phyloP scores from a whole-genome alignment of 2,888 invertebrate genomes.

The Icerya purchasi region DNA sequence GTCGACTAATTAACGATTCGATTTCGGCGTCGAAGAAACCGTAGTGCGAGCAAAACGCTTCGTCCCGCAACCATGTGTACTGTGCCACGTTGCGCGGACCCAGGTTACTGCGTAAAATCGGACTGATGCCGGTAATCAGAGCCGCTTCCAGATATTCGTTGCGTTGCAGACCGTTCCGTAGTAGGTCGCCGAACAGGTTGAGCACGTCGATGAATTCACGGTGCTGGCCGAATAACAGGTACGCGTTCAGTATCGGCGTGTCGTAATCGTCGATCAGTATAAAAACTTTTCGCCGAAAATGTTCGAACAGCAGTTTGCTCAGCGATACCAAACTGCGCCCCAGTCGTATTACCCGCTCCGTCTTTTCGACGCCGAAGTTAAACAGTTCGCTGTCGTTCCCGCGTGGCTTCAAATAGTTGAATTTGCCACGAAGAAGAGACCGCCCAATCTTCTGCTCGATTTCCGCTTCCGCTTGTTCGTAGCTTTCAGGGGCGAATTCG shows the following conservation, averaged over 20 bases:
- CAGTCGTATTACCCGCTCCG: background rate
- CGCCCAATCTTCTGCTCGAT: background rate
- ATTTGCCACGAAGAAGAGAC: background rate
- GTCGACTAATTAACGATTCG: background rate
- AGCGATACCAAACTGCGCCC: background rate
- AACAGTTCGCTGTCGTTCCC: background rate
- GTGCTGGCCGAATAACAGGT: background rate
- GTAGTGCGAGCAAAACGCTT: background rate
- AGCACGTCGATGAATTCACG: background rate
- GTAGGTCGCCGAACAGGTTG: background rate
- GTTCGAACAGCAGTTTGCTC: background rate
- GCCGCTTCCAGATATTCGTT: background rate
- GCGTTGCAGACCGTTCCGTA: background rate
- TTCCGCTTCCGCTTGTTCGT: background rate
- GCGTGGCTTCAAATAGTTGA: background rate
- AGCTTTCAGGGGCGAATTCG: background rate
- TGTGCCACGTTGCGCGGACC: background rate
- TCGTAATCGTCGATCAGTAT: background rate
- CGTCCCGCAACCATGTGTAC: background rate
- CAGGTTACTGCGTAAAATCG: background rate
- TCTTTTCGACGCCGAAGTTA: background rate
- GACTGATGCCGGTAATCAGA: background rate
- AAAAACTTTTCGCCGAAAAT: background rate
- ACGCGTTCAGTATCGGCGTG: background rate
- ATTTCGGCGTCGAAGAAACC: background rate